Evolutionary conservation across 2,888 invertebrate genomes (phyloP), one percentile per base, ranked within the genome.

Genomic region (Heteromyza rotundicornis): DNA sequence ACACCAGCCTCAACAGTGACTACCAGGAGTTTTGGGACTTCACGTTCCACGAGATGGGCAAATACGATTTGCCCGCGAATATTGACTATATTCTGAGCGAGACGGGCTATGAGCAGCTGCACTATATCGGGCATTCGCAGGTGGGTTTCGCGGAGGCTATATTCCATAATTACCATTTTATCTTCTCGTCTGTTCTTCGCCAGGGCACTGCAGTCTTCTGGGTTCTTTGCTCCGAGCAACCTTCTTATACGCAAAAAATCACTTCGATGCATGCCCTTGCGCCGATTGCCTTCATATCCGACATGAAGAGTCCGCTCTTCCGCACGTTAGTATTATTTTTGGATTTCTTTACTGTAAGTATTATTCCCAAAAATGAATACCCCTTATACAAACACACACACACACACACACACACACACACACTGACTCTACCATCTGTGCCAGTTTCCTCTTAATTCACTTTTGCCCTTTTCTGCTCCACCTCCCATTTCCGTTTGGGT

Each of bases 41-140:
- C 70, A 90, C 90, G 64, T 92, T 88, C 84, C 89, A 91, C 70
- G 89, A 92, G 80, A 89, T 90, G 86, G 91, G 90, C 1, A 73
- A 85, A 58, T 87, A 88, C 69, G 96, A 96, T 81, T 75, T 96
- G 54, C 94, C 95, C 1, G 87, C 92, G 0, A 92, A 90, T 86
- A 89, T 97, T 56, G 91, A 96, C 78, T 89, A 89, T 74, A 86
- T 89, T 22, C 80, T 90, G 7, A 76, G 80, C 2, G 69, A 77
- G 7, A 90, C 92, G 0, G 87, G 87, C 1, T 85, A 87, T 55
- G 73, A 86, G 17, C 84, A 88, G 62, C 75, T 96, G 0, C 89
- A 90, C 73, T 94, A 94, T 76, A 82, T 92, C 1, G 95, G 94
- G 0, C 92, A 95, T 78, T 95, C 94, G 0, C 89, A 89, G 78